Conservation (phyloP, 2,797 vertebrate genomes). For the Luscinia megarhynchos region DNA sequence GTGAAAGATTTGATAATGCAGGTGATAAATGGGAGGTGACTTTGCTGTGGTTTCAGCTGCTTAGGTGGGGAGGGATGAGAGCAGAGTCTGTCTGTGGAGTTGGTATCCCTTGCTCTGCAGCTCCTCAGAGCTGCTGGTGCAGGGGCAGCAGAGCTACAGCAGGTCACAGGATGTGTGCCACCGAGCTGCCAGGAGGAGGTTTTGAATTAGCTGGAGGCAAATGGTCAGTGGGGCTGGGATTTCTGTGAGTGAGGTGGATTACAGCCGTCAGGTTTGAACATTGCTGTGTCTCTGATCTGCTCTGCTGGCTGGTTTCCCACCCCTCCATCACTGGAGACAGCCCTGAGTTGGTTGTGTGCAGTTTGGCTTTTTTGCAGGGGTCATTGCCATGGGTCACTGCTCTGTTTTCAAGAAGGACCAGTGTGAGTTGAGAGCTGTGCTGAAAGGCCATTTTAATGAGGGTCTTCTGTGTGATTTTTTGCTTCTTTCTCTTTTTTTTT, state of each 20-base stretch:
- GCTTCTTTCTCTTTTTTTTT: neutral
- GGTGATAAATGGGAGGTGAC: neutral
- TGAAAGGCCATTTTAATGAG: constrained; percentile 47
- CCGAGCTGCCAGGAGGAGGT: neutral
- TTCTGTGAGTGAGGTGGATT: neutral
- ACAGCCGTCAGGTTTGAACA: constrained; percentile 5
- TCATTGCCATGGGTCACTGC: neutral
- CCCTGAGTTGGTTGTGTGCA: constrained; percentile 21
- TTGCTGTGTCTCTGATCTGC: neutral
- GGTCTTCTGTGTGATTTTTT: neutral
- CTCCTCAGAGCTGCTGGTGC: neutral
- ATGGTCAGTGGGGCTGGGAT: neutral
- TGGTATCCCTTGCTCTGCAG: neutral
- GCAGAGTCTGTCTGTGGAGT: neutral
- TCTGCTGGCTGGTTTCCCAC: neutral
- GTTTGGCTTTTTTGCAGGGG: constrained; percentile 59
- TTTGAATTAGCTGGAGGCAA: constrained; percentile 2
- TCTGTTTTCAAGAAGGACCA: constrained; percentile 58
- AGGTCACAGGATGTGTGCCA: neutral
- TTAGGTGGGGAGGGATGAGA: neutral
- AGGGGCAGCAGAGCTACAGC: neutral
- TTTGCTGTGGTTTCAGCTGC: neutral
- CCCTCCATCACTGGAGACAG: neutral
- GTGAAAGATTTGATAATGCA: neutral
- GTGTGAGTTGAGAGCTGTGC: constrained; percentile 18